These are phyloP conservation scores for Morinoia aosen DNA, from an alignment of 2,888 invertebrate genomes.

Conservation along the genomic window DNA sequence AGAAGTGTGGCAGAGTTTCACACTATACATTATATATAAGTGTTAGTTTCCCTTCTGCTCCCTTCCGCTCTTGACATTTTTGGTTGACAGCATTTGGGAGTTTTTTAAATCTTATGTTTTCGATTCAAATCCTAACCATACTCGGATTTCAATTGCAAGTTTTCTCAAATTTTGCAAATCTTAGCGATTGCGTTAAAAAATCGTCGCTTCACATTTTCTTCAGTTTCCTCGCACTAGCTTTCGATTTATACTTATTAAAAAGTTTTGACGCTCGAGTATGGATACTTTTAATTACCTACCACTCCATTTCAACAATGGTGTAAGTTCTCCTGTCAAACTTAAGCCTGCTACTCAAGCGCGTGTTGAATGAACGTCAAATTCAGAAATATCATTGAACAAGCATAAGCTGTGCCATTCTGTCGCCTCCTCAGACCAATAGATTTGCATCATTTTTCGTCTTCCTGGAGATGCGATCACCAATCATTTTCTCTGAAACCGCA, in stretches of 20 bases:
- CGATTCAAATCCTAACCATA: not conserved
- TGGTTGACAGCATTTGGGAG: not conserved
- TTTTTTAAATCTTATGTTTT: not conserved
- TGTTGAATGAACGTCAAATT: not conserved
- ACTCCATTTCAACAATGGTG: not conserved
- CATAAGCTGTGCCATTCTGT: not conserved
- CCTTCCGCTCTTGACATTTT: not conserved
- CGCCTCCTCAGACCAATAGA: not conserved
- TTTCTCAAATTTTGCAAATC: not conserved
- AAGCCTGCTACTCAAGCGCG: not conserved
- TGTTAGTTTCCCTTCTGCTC: not conserved
- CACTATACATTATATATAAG: not conserved
- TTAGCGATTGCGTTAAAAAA: not conserved
- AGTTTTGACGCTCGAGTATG: not conserved
- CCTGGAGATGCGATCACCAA: not conserved
- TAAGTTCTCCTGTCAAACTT: not conserved
- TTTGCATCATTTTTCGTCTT: not conserved
- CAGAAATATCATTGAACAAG: not conserved
- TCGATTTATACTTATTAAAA: not conserved
- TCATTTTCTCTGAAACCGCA: not conserved
- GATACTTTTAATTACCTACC: not conserved
- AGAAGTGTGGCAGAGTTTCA: not conserved
- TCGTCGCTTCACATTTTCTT: not conserved
- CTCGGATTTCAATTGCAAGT: not conserved
- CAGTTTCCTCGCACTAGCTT: not conserved